These are phyloP conservation scores for Pseudopleuronectes americanus DNA, from an alignment of 2,797 vertebrate species.

Conservation along the genomic window DNA sequence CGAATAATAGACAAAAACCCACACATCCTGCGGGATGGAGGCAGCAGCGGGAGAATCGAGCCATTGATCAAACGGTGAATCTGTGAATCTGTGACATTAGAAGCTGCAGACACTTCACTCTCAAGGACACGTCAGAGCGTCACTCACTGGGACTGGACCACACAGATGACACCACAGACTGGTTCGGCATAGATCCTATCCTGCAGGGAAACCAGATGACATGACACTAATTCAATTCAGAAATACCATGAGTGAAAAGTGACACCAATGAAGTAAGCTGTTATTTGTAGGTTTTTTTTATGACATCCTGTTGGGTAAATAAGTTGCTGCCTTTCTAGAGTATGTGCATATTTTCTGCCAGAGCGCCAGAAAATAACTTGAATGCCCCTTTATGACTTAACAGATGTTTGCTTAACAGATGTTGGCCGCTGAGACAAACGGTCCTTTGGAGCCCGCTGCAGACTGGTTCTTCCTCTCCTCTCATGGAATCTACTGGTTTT, in stretches of 20 bases:
- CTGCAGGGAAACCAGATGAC: background rate
- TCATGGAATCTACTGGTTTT: background rate
- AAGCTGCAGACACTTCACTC: conserved; percentile 4
- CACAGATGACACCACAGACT: background rate
- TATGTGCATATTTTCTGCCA: background rate
- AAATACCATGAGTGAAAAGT: too few relatives aligned
- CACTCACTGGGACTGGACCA: background rate
- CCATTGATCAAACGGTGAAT: background rate
- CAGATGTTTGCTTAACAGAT: background rate
- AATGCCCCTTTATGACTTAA: background rate
- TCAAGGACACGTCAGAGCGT: conserved; percentile 22
- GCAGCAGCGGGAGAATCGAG: too few relatives aligned
- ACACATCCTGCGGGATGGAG: background rate
- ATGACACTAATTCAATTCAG: too few relatives aligned
- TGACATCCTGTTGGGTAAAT: too few relatives aligned
- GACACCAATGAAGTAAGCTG: too few relatives aligned
- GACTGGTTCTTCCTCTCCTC: background rate
- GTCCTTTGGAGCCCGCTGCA: background rate
- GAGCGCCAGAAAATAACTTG: background rate
- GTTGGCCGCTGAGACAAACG: background rate
- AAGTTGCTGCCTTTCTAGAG: background rate
- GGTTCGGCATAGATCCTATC: background rate
- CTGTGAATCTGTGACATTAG: conserved; percentile 17
- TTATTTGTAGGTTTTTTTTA: background rate
- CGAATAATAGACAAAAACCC: background rate